Base-by-base conservation (phyloP, 2,113 vertebrate species). In the Seriola quinqueradiata region DNA sequence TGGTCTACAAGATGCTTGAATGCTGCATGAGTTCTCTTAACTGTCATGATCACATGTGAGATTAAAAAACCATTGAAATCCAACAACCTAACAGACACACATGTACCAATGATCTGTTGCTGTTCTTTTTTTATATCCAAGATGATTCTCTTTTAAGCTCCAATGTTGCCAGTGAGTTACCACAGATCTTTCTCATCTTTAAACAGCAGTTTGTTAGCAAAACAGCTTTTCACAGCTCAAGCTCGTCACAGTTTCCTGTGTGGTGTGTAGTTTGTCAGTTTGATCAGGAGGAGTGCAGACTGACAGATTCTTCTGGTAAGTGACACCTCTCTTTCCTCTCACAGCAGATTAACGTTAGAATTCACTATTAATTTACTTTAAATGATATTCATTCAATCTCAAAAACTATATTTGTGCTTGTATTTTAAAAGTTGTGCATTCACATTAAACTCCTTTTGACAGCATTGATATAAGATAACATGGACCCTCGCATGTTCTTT, bases 221-320 rank as follows among this genome's bases (percentile, higher is more conserved):
- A 85, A 54, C 57, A 84, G 60, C 50, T 25, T 74, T 92, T 83
- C 84, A 74, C 85, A 90, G 83, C 80, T 75, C 57, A 4, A 52
- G 58, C 50, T 86, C 77, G 89, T 93, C 92, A 92, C 87, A 88
- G 76, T 83, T 95, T 96, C 95, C 95, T 95, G 95, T 95, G 90
- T 84, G 87, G 86, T 90, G 59, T 81, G 70, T 63, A 81, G 21
- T 70, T 86, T 82, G 72, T 86, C 81, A 87, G 71, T 78, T 79
- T 82, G 87, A 92, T 89, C 89, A 44, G 58, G 48, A 73, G 66
- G 81, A 83, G 80, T 6, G 75, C 90, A 89, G 64, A 83, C 77
- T 70, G 70, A 65, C 61, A 77, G n/a, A 83, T 50, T 54, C 74
- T 86, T 93, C 88, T 87, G 93, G 93, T 94, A 90, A 90, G 94